A percentile compares a stretch with the other conserved stretches of the same genome.
Conservation (phyloP, 2,113 vertebrate species). For the Engystomops pustulosus region DNA sequence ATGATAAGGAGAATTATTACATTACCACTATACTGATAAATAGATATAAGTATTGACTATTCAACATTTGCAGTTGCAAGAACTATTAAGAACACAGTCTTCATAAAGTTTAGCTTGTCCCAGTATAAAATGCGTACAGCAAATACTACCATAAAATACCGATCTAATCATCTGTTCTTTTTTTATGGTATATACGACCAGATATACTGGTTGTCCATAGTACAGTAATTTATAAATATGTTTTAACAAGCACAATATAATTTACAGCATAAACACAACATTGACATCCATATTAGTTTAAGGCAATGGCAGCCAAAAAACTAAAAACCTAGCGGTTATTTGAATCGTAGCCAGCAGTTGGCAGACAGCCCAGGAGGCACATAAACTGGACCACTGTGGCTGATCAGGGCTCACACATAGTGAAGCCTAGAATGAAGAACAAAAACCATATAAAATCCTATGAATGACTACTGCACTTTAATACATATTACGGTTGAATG, state of each 20-base stretch:
- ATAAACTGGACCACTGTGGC: slow-evolving; percentile 25
- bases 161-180: not conserved
- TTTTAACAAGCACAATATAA: slow-evolving; percentile 13
- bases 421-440: not conserved
- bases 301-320: slow-evolving; percentile 9
- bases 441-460: not conserved
- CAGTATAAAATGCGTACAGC: not conserved
- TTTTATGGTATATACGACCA: not conserved
- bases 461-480: not conserved
- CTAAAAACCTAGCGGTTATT: not conserved
- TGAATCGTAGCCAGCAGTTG: not conserved
- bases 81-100: not conserved
- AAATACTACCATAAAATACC: not conserved
- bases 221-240: slow-evolving; percentile 3
- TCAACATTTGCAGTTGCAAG: not conserved
- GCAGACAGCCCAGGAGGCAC: slow-evolving; percentile 31
- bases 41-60: too few species aligned
- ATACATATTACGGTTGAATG: too few species aligned
- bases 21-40: not conserved
- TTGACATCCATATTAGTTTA: slow-evolving; percentile 1
- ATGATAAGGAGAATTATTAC: too few species aligned
- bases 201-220: not conserved
- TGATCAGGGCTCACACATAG: not conserved
- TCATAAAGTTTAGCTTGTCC: not conserved
- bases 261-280: slow-evolving; percentile 28